Evolutionary conservation across 2,797 vertebrate genomes (phyloP).

Genomic region (Pitangus sulphuratus): DNA sequence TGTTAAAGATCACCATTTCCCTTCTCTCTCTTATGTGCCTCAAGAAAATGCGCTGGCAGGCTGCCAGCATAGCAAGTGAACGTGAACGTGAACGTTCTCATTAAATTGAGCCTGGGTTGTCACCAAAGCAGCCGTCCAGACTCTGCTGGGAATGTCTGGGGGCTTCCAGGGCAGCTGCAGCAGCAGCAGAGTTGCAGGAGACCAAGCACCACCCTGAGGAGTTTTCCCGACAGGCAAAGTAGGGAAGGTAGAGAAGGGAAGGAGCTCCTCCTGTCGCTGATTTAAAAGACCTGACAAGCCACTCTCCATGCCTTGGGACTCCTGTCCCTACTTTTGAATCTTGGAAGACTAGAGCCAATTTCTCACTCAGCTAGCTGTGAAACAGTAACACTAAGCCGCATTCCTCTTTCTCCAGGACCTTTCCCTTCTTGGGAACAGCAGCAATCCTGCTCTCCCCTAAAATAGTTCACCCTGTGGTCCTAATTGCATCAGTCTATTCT

Average conservation of each 20-base stretch:
- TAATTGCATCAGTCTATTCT: neutral
- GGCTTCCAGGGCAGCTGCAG: slow-evolving; percentile 32
- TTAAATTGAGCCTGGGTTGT: slow-evolving; percentile 57
- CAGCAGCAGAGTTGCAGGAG: neutral
- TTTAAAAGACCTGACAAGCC: slow-evolving; percentile 1
- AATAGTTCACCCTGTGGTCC: neutral
- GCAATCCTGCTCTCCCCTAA: neutral
- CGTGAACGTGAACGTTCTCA: slow-evolving; percentile 37
- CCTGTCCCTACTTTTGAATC: neutral
- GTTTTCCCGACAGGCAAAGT: neutral
- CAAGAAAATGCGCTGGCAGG: slow-evolving; percentile 38
- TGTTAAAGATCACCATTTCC: slow-evolving; percentile 55
- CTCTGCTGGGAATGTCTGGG: slow-evolving; percentile 48
- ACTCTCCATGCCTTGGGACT: neutral
- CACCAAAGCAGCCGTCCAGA: slow-evolving; percentile 47
- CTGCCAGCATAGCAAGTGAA: slow-evolving; percentile 50
- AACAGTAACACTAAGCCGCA: neutral
- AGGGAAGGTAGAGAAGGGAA: neutral
- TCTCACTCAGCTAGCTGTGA: neutral
- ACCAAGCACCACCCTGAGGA: neutral
- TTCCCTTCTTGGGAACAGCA: neutral
- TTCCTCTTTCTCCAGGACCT: neutral
- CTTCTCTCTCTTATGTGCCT: slow-evolving; percentile 51
- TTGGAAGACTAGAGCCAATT: neutral
- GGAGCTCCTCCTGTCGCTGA: neutral